Evolutionary conservation across 2,888 invertebrate genomes (phyloP), one percentile per base, ranked within the genome.

Genomic region (Tetragonula carbonaria): DNA sequence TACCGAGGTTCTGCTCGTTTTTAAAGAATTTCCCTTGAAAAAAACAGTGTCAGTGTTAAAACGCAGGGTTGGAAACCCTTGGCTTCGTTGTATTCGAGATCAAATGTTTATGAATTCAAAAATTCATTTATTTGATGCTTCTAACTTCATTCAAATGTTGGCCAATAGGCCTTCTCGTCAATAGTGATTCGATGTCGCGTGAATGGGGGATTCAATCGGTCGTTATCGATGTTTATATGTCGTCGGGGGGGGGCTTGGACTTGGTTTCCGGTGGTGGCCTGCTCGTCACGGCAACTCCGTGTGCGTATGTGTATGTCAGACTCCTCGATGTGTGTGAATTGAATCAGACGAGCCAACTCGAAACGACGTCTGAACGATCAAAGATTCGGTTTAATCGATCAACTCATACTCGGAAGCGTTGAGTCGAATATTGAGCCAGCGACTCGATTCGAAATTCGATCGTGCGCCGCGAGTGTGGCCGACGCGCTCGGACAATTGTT

Each of bases 401-500:
- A 68, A 8, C 18, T 5, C 13, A 8, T 2, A 75, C 21, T 28
- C 72, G 80, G 59, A 66, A 75, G 65, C 75, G 72, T 80, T 57
- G 57, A 51, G 45, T 62, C 74, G 84, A 77, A 38, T n/a, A 63
- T 59, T 67, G 63, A 28, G 63, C 67, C 77, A 62, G 72, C 80
- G 57, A 76, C 74, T 80, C 80, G 76, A 28, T 28, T 86, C 65
- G 67, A 74, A 28, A 80, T 87, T 77, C 83, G 74, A 79, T 82
- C 79, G 83, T 77, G 80, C 65, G 38, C 38, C 75, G 78, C 73
- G 73, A 66, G 57, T 57, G 59, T 75, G 78, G 80, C 67, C 72
- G 74, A 63, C 76, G 33, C 63, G 79, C 74, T 87, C 77, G 82
- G 70, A 79, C 82, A 79, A 87, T 87, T 80, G 82, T 82, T 87